phyloP scores from a whole-genome alignment of 2,113 vertebrate species.

The Percina caprodes region DNA sequence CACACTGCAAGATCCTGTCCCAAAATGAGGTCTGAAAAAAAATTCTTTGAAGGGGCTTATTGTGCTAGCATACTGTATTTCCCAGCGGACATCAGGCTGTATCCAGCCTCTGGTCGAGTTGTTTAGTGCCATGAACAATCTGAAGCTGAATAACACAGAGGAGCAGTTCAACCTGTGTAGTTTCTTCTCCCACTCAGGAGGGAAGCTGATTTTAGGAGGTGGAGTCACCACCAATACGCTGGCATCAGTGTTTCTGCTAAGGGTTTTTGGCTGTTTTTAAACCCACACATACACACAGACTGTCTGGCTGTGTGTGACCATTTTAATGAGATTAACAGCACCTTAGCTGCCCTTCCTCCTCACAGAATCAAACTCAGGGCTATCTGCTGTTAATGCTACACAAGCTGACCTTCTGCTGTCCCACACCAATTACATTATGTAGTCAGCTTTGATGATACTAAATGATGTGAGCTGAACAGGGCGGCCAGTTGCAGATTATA shows the following conservation, averaged over 20 bases:
- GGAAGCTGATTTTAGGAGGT: constrained; percentile 31
- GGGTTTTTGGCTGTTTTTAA: constrained; percentile 35
- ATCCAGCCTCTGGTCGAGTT: not conserved
- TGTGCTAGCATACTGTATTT: not conserved
- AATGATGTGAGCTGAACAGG: not conserved
- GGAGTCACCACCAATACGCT: constrained; percentile 43
- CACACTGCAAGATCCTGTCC: not conserved
- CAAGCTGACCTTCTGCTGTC: constrained; percentile 11
- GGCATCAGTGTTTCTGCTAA: constrained; percentile 22
- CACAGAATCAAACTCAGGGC: constrained; percentile 7
- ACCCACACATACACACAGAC: constrained; percentile 28
- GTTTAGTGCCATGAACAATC: constrained; percentile 4
- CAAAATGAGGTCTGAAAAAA: not conserved
- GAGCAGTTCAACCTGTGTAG: constrained; percentile 14
- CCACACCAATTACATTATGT: constrained; percentile 39
- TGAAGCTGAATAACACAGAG: constrained; percentile 6
- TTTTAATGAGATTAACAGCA: constrained; percentile 72
- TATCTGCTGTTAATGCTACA: not conserved
- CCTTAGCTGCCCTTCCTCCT: constrained; percentile 37
- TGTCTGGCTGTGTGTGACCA: constrained; percentile 41
- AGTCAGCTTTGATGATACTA: not conserved
- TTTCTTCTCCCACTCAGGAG: constrained; percentile 27
- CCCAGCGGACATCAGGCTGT: not conserved
- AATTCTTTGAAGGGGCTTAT: not conserved
- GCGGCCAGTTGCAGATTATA: not conserved